Conservation (phyloP, 1,140 invertebrate genomes). For the Proctacanthus coquilletti region DNA sequence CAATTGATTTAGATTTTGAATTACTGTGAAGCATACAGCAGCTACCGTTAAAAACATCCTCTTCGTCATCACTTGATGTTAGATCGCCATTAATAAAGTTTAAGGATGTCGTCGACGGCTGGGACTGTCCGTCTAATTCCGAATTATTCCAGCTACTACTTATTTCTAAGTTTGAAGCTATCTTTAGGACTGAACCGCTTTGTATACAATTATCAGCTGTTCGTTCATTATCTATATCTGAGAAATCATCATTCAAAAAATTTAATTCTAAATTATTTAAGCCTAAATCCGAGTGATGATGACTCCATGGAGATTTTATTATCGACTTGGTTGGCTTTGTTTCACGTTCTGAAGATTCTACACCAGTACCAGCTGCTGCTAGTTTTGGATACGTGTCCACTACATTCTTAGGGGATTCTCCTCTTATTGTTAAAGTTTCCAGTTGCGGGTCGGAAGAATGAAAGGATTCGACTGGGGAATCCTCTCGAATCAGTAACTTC, state of each 20-base stretch:
- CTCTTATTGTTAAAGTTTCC: conserved; percentile 3
- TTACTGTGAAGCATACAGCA: conserved; percentile 1
- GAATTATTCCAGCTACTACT: conserved; percentile 1
- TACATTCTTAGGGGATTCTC: conserved; percentile 7
- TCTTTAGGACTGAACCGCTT: background rate
- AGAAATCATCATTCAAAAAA: conserved; percentile 3
- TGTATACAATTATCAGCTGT: background rate
- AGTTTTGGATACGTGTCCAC: background rate
- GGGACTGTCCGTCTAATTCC: conserved; percentile 1
- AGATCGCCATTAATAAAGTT: conserved; percentile 1
- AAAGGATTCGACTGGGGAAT: conserved; percentile 6
- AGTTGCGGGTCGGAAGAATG: conserved; percentile 6
- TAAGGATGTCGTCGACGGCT: background rate
- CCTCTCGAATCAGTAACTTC: conserved; percentile 7
- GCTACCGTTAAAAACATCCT: background rate
- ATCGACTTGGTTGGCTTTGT: conserved; percentile 1
- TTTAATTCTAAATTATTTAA: conserved; percentile 7
- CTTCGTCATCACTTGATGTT: background rate
- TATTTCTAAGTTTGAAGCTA: conserved; percentile 3
- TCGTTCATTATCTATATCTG: background rate
- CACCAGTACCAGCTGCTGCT: background rate
- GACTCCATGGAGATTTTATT: background rate
- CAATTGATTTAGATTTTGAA: conserved; percentile 3
- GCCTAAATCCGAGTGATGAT: conserved; percentile 3
- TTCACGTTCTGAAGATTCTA: background rate